Evolutionary conservation across 1,140 invertebrate genomes (phyloP).

Genomic region (Drosophila tropicalis): DNA sequence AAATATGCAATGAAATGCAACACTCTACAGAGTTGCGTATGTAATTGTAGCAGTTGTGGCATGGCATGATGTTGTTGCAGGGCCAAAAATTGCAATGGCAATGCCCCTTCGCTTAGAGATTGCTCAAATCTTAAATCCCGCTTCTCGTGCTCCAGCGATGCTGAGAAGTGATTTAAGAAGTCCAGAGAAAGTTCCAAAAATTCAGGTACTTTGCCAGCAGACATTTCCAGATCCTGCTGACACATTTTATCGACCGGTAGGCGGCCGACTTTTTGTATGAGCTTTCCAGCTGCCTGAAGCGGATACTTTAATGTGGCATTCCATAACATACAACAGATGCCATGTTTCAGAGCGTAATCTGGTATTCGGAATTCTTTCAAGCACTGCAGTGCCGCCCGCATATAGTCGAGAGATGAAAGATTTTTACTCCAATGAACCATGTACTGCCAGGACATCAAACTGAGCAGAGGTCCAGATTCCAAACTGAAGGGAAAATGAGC

Average conservation of each 20-base stretch:
- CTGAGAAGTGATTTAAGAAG: conserved; percentile 89
- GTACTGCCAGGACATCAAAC: conserved; percentile 96
- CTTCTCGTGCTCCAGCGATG: conserved; percentile 83
- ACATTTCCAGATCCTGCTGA: conserved; percentile 89
- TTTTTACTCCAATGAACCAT: conserved; percentile 93
- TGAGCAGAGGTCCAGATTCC: conserved; percentile 89
- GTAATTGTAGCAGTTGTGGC: conserved; percentile 90
- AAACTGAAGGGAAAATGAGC: conserved; percentile 94
- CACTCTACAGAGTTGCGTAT: conserved; percentile 90
- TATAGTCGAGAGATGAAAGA: conserved; percentile 86
- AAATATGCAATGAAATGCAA: conserved; percentile 92
- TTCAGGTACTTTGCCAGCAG: conserved; percentile 86
- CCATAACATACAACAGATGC: conserved; percentile 93
- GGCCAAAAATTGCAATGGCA: conserved; percentile 90
- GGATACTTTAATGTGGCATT: conserved; percentile 91
- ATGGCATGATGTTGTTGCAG: conserved; percentile 89
- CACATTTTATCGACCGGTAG: conserved; percentile 93
- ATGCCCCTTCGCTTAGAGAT: conserved; percentile 87
- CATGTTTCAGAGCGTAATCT: conserved; percentile 88
- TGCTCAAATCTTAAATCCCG: conserved; percentile 86
- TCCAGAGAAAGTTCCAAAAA: conserved; percentile 89
- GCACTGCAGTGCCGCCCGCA: conserved; percentile 87
- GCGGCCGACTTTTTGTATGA: conserved; percentile 95
- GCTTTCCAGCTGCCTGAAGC: conserved; percentile 88
- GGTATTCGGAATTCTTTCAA: conserved; percentile 83